Conservation (phyloP, 2,888 invertebrate genomes). For the Junonia oenone region DNA sequence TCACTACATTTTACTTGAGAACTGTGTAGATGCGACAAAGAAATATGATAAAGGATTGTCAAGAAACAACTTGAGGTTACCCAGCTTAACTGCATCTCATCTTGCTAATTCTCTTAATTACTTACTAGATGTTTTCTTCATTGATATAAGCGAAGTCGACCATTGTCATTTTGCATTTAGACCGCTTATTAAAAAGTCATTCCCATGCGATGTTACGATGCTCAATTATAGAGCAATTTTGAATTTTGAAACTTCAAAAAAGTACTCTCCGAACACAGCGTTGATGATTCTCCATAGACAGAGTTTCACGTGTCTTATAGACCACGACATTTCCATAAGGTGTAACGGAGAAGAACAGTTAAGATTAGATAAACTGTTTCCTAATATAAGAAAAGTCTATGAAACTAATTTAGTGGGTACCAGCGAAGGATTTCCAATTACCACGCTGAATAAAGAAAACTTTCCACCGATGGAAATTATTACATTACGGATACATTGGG, state of each 20-base stretch:
- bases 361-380: conserved; percentile 48
- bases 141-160: conserved; percentile 43
- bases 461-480: conserved; percentile 60
- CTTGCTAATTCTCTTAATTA: conserved; percentile 49
- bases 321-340: conserved; percentile 33
- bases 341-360: conserved; percentile 49
- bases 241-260: conserved; percentile 32
- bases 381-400: conserved; percentile 45
- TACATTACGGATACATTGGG: conserved; percentile 52
- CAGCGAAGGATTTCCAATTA: conserved; percentile 42
- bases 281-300: conserved; percentile 55
- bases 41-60: conserved; percentile 17
- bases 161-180: conserved; percentile 50
- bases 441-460: conserved; percentile 41
- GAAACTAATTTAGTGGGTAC: conserved; percentile 64
- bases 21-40: conserved; percentile 35
- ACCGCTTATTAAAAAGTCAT: conserved; percentile 53
- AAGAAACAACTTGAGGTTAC: conserved; percentile 39
- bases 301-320: conserved; percentile 50
- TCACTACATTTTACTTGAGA: conserved; percentile 59
- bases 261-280: conserved; percentile 41
- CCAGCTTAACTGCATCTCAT: conserved; percentile 51
- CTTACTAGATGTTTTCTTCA: conserved; percentile 50
- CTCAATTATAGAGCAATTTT: conserved; percentile 52
- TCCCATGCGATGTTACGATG: conserved; percentile 61